phyloP scores from a whole-genome alignment of 2,888 invertebrate genomes.

The Acanthosepion pharaonis region DNA sequence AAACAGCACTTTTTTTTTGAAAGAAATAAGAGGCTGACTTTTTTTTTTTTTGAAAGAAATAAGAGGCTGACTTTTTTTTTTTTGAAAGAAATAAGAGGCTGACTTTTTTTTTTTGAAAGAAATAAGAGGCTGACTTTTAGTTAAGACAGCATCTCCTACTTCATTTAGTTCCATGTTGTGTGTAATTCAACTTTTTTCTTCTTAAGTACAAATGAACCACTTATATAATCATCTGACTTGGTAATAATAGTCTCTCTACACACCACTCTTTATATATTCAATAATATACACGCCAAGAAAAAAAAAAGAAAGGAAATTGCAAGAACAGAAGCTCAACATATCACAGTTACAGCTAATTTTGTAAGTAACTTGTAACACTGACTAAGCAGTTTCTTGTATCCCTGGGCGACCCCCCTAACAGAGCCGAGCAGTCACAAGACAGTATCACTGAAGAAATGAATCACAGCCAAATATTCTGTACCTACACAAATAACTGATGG shows the following conservation, averaged over 20 bases:
- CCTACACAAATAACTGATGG: background rate
- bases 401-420: background rate
- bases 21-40: background rate
- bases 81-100: background rate
- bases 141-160: background rate
- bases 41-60: background rate
- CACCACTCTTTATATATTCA: background rate
- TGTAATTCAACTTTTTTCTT: background rate
- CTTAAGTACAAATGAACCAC: background rate
- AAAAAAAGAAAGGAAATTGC: background rate
- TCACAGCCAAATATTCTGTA: slow-evolving; percentile 20
- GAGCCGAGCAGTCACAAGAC: background rate
- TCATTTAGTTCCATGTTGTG: background rate
- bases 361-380: background rate
- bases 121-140: background rate
- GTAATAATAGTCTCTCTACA: background rate
- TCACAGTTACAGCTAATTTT: background rate
- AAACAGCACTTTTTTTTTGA: background rate
- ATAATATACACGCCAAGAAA: too few species aligned
- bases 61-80: background rate
- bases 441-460: background rate
- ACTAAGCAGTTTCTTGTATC: background rate
- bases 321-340: background rate
- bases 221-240: background rate
- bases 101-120: background rate